Conservation (phyloP, 2,888 invertebrate species). For the Chloroclystis v-ata region DNA sequence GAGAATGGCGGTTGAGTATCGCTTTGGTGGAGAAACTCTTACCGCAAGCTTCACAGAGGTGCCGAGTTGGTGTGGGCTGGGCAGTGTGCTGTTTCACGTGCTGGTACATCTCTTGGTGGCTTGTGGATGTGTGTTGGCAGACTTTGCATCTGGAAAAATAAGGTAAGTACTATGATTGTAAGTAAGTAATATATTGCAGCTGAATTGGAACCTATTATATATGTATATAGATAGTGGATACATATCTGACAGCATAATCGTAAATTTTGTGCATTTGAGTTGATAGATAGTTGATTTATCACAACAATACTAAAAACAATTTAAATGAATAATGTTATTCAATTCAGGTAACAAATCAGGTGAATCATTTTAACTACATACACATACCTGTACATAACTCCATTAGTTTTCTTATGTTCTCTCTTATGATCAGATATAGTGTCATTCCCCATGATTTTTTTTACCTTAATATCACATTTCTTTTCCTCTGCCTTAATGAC, state of each 20-base stretch:
- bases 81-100: conserved; percentile 77
- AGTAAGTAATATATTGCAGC: too few species aligned
- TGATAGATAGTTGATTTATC: conserved; percentile 2
- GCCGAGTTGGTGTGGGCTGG: conserved; percentile 39
- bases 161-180: not conserved
- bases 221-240: too few species aligned
- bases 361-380: too few species aligned
- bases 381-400: conserved; percentile 54
- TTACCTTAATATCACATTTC: conserved; percentile 62
- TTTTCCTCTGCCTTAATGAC: conserved; percentile 49
- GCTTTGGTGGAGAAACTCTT: conserved; percentile 55
- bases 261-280: not conserved
- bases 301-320: too few species aligned
- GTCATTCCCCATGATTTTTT: conserved; percentile 48
- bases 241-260: too few species aligned
- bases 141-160: conserved; percentile 72
- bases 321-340: too few species aligned
- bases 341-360: too few species aligned
- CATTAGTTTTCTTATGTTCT: conserved; percentile 45
- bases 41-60: conserved; percentile 69
- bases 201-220: too few species aligned
- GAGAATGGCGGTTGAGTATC: conserved; percentile 51
- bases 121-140: conserved; percentile 76
- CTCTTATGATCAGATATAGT: conserved; percentile 53
- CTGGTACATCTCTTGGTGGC: conserved; percentile 75